Base-by-base conservation (phyloP, 2,113 vertebrate species). In the Lasiurus cinereus region DNA sequence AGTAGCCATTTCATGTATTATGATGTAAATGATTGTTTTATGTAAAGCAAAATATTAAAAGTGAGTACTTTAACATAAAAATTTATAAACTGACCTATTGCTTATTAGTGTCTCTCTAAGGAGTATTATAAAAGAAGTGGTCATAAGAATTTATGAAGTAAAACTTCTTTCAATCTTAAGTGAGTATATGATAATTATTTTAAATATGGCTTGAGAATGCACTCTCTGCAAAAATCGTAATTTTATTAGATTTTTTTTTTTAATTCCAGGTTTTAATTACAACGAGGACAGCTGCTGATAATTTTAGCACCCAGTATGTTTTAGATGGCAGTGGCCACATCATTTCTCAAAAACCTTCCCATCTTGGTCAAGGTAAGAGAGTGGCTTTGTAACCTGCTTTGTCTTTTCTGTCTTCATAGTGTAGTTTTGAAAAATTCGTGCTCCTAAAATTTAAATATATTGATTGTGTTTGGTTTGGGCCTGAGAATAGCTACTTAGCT, bases 271-370 rank as follows among this genome's bases (percentile, higher is more conserved):
- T 99, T 88, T 79, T 98, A 70, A 97, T 99, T 91, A 99, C 99
- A 93, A 99, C 99, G 27, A 99, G 98, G 97, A 99, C 99, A 6
- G 96, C 98, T 77, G 98, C 62, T 64, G 99, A 99, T 88, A 98
- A 99, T 70, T 97, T 98, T 95, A 99, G 98, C 97, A 96, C 98
- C 74, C 99, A 99, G 31, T 99, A 99, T 97, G 96, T 97, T 39
- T 98, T 99, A 73, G 99, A 99, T 98, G 94, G 90, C 93, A 98
- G 93, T 2, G 99, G 99, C 7, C 98, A 96, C 50, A 82, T 99
- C 94, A 97, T 98, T 92, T 99, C 98, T 82, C 98, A 99, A 96
- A 99, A 99, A 95, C 99, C 99, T 39, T 99, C 99, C 94, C 99
- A 99, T 97, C 98, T 99, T 43, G 99, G 99, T 76, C 99, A 99